phyloP scores from a whole-genome alignment of 2,888 invertebrate species.

The Parnassius mnemosyne region DNA sequence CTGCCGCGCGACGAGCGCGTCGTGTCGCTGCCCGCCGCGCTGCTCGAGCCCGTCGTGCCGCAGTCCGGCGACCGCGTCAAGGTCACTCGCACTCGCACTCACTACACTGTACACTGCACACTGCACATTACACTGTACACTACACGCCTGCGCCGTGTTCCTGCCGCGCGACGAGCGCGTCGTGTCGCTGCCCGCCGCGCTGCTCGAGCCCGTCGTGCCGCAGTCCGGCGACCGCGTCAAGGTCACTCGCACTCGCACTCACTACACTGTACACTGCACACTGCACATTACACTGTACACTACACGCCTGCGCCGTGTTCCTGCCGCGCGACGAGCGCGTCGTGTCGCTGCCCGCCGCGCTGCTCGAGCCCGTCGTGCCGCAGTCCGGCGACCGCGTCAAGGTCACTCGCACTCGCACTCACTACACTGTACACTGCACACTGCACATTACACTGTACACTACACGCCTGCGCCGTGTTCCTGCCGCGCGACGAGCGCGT shows the following conservation, averaged over 20 bases:
- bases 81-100: constrained; percentile 73
- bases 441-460: no score
- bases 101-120: no score
- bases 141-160: no score
- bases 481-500: constrained; percentile 83
- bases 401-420: constrained; percentile 52
- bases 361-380: constrained; percentile 94
- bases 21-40: constrained; percentile 91
- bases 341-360: constrained; percentile 91
- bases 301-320: constrained; percentile 86
- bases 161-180: constrained; percentile 87
- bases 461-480: no score
- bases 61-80: constrained; percentile 92
- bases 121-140: no score
- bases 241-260: no score
- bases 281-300: no score
- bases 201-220: no score
- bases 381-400: constrained; percentile 85
- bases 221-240: no score
- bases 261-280: no score
- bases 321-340: constrained; percentile 93
- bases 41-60: constrained; percentile 94
- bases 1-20: constrained; percentile 93
- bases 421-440: no score
- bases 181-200: no score